Evolutionary conservation across 1,140 invertebrate species (phyloP).

Genomic region (Ridgeia piscesae): DNA sequence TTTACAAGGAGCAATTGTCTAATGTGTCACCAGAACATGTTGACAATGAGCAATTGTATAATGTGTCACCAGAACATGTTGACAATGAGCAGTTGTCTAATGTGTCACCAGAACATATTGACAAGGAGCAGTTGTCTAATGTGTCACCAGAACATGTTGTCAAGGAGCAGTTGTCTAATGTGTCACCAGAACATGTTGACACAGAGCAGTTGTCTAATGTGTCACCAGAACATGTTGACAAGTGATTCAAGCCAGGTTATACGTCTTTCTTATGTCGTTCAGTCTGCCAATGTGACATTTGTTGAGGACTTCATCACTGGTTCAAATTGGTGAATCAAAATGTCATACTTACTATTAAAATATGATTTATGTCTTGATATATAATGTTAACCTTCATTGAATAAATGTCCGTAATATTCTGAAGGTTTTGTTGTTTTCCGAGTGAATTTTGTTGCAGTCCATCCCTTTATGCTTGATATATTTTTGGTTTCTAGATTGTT

Average conservation of each 20-base stretch:
- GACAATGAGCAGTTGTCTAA: too few relatives aligned
- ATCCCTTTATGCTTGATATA: not conserved
- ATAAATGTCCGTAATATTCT: not conserved
- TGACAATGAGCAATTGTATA: too few relatives aligned
- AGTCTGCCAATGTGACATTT: not conserved
- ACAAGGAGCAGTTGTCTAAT: too few relatives aligned
- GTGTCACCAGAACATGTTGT: too few relatives aligned
- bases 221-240: not conserved
- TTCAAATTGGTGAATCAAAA: not conserved
- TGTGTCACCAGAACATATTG: too few relatives aligned
- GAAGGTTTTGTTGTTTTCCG: not conserved
- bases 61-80: too few relatives aligned
- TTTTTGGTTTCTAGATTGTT: not conserved
- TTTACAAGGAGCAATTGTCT: too few relatives aligned
- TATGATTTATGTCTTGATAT: not conserved
- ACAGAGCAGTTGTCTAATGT: not conserved
- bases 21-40: too few relatives aligned
- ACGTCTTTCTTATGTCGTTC: not conserved
- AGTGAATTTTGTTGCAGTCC: not conserved
- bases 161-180: too few relatives aligned
- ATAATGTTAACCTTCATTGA: not conserved
- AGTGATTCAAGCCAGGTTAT: not conserved
- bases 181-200: not conserved
- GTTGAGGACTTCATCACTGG: not conserved
- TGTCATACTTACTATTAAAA: not conserved